Percentiles rank a stretch among this genome's conserved stretches.
Conservation (phyloP, 2,797 vertebrate genomes). For the Todus mexicanus region DNA sequence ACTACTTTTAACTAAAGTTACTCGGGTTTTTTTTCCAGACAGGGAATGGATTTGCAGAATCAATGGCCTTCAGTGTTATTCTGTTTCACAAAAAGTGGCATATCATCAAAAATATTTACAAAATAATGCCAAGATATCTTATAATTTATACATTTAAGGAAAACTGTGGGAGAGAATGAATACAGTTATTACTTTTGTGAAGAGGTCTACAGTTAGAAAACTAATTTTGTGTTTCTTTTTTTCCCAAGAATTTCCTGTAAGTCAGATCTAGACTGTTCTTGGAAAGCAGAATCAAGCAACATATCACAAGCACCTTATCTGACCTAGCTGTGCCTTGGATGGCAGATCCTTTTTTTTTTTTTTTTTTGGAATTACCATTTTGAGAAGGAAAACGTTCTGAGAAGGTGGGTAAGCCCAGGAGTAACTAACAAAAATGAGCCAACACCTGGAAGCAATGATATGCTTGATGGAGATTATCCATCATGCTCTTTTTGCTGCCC, state of each 20-base stretch:
- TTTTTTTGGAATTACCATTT: not conserved
- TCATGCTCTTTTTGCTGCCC: conserved; percentile 53
- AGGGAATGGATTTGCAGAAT: not conserved
- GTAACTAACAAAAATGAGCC: conserved; percentile 52
- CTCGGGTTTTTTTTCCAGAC: not conserved
- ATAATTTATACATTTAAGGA: not conserved
- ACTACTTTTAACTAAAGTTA: not conserved
- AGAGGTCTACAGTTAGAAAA: not conserved
- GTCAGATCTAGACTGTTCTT: conserved; percentile 14
- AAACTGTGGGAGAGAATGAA: not conserved
- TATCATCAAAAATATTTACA: not conserved
- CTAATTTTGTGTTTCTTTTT: not conserved
- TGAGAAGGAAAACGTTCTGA: conserved; percentile 58
- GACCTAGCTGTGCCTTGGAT: not conserved
- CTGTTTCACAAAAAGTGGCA: not conserved
- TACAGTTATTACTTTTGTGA: not conserved
- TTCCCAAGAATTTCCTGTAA: conserved; percentile 50
- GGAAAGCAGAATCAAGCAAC: conserved; percentile 7
- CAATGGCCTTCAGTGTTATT: not conserved
- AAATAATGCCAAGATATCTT: not conserved
- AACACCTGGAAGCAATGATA: conserved; percentile 70
- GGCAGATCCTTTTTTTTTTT: not conserved
- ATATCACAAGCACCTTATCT: not conserved
- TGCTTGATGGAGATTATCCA: conserved; percentile 52
- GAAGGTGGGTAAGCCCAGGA: conserved; percentile 6